Evolutionary conservation across 2,888 invertebrate species (phyloP), one percentile per base, ranked within the genome.

Genomic region (Koerneria pararmatus): DNA sequence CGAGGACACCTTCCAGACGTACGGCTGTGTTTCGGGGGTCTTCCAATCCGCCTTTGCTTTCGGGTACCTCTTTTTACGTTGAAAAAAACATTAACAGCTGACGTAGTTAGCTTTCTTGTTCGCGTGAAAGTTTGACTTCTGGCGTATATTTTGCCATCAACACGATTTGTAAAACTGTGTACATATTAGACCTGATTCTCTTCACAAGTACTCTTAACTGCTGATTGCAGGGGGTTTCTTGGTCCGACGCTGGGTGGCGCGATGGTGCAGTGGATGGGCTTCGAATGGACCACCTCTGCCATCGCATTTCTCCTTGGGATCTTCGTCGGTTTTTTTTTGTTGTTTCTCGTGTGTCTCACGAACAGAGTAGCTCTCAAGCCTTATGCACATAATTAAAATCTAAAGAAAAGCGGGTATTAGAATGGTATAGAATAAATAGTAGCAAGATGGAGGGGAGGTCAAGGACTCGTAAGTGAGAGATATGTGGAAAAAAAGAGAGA

Each of bases 11-110:
- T 87, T 93, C 73, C 91, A 91, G 80, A 93, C 93, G 0, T 93
- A 91, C 81, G 93, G 93, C 0, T 86, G 93, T 46, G 90, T 93
- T 8, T 92, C 93, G 0, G 93, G 92, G 0, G 87, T 93, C 78
- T 93, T 92, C 90, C 92, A 93, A 1, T 91, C 92, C 0, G 89
- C 91, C 0, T 92, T 93, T 80, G 92, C 93, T 0, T 86, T 93
- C 11, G 93, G 93, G 84, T 85, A 69, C 70, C 80, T 67, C 4
- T 4, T 3, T 5, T 22, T 63, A n/a, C n/a, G n/a, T n/a, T n/a
- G n/a, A n/a, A n/a, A 29, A 31, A 2, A 19, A n/a, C n/a, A 27
- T 6, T 15, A 19, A 58, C 8, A 22, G 19, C 27, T 11, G 54
- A 19, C 54, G 54, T 22, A 15, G 11, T n/a, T n/a, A 27, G 15